Conservation (phyloP, 2,888 invertebrate species). For the Strigamia maritima region DNA sequence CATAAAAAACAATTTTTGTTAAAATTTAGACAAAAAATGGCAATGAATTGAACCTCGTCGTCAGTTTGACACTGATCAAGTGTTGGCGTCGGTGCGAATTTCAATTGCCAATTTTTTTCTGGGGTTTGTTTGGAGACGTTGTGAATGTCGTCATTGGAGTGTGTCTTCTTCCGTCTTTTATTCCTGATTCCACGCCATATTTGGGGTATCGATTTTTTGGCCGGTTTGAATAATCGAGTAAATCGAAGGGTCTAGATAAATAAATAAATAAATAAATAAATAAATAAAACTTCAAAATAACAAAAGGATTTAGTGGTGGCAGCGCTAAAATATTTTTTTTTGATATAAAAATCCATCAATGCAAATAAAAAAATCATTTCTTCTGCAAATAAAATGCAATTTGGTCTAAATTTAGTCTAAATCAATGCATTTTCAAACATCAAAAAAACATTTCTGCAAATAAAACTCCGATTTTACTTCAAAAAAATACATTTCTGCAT, state of each 20-base stretch:
- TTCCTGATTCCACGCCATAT: conserved; percentile 86
- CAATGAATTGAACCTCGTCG: conserved; percentile 66
- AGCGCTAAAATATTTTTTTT: too few relatives aligned
- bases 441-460: too few relatives aligned
- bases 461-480: too few relatives aligned
- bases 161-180: conserved; percentile 63
- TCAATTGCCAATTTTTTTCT: conserved; percentile 57
- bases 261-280: not conserved
- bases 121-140: conserved; percentile 39
- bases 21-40: not conserved
- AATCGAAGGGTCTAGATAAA: conserved; percentile 75
- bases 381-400: too few relatives aligned
- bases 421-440: too few relatives aligned
- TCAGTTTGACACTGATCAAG: conserved; percentile 69
- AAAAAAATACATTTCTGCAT: too few relatives aligned
- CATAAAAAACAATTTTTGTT: not conserved
- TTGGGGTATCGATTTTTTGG: conserved; percentile 88
- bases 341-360: too few relatives aligned
- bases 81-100: conserved; percentile 62
- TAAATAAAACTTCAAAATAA: too few relatives aligned
- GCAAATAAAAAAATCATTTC: too few relatives aligned
- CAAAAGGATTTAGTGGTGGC: too few relatives aligned
- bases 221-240: conserved; percentile 89
- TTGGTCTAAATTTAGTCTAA: too few relatives aligned
- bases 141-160: conserved; percentile 39